A percentile compares a stretch with the other conserved stretches of the same genome.
These are phyloP conservation scores for Clivina fossor DNA, from an alignment of 2,888 invertebrate species.

Conservation along the genomic window DNA sequence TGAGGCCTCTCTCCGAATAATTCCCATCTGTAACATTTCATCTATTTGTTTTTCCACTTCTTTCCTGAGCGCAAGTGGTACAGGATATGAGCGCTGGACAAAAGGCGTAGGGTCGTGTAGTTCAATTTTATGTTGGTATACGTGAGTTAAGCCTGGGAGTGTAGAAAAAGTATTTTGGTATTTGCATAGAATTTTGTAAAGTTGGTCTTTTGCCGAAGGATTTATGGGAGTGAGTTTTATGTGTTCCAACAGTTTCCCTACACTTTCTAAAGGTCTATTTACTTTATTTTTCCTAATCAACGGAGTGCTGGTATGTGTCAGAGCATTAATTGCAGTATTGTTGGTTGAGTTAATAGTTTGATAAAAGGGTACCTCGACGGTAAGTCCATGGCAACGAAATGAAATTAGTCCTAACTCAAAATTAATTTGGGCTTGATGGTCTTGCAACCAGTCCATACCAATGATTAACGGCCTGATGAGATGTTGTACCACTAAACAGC, in stretches of 20 bases:
- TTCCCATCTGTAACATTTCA: conserved; percentile 42
- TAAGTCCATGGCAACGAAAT: too few species aligned
- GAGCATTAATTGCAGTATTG: too few species aligned
- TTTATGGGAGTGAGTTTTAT: too few species aligned
- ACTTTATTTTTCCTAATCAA: too few species aligned
- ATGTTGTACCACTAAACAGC: conserved; percentile 36
- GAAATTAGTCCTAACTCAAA: neutral
- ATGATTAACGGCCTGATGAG: conserved; percentile 37
- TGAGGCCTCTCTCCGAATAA: conserved; percentile 41
- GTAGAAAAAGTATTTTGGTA: conserved; percentile 36
- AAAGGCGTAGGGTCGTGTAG: conserved; percentile 38
- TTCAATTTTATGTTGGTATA: conserved; percentile 41
- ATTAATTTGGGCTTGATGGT: conserved; percentile 26
- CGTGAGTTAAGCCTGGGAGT: conserved; percentile 36
- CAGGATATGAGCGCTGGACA: conserved; percentile 42
- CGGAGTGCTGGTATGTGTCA: too few species aligned
- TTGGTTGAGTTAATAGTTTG: neutral
- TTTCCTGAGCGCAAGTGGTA: conserved; percentile 41
- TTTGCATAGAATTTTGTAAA: conserved; percentile 20
- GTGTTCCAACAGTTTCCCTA: too few species aligned
- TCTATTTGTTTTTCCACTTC: conserved; percentile 42
- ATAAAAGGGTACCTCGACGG: neutral
- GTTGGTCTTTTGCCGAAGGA: conserved; percentile 12
- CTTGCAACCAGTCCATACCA: conserved; percentile 33
- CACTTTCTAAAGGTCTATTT: too few species aligned